Evolutionary conservation across 30 jellyfish, hydroid and myxozoan genomes (phyloP), one percentile per base, ranked within the genome.

Genomic region (Turritopsis rubra): DNA sequence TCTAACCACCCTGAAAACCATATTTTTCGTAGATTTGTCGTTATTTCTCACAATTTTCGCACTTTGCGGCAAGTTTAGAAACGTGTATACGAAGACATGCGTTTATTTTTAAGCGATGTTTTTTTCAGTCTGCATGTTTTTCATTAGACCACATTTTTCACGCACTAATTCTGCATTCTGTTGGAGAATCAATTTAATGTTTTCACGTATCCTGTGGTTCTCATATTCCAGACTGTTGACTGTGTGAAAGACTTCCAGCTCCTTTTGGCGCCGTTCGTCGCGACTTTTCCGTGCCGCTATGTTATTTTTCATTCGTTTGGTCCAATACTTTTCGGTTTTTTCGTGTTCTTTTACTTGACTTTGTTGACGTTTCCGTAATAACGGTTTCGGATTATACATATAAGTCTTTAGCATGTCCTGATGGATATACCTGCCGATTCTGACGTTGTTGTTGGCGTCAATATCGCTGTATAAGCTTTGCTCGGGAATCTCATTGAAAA

Each of bases 211-310:
- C 60, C 83, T 85, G 1, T 74, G 25, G 68, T 89, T 89, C 21
- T 71, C 81, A 29, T 75, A 53, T 75, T 83, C 92, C 52, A 89
- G 84, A 26, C 13, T 65, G 7, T 87, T 75, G 75, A 79, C 53
- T 52, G 79, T 84, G 70, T 53, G 71, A 18, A 89, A 31, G 28
- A 89, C 96, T 65, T 89, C 96, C 28, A 89, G 81, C 72, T 89
- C 96, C 73, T 89, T 89, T 71, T 77, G 80, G 68, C 96, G 76
- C 20, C 96, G 91, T 72, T 89, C 90, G 41, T 89, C 96, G 28
- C 96, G 89, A 21, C 92, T 83, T 54, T 84, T 89, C 70, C 84
- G 84, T 21, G 96, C 96, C 1, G 96, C 96, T 27, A 83, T 71
- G 77, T 89, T 89, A 65, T 89, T 89, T 30, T 92, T 27, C 66